Evolutionary conservation across 2,113 vertebrate species (phyloP), one percentile per base, ranked within the genome.

Genomic region (Patagioenas fasciata): DNA sequence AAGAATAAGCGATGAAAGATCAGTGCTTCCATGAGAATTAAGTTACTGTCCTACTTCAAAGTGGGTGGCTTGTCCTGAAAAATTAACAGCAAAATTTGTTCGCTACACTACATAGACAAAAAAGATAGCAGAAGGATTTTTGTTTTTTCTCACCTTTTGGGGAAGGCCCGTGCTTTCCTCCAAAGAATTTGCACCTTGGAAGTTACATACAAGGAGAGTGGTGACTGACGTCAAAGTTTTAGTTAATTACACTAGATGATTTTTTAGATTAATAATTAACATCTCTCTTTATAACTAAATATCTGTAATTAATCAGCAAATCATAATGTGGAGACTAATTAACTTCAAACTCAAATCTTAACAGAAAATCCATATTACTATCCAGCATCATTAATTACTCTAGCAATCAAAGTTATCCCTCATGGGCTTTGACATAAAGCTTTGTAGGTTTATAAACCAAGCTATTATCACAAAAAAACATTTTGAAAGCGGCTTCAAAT

Each of bases 261-360:
- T 99, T 99, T 99, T 99, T 98, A 99, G 98, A 99, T 99, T 99
- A 99, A 99, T 99, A 99, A 99, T 99, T 99, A 99, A 98, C 98
- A 99, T 98, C 98, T 98, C 98, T 98, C 98, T 98, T 98, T 98
- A 98, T 98, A 99, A 98, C 98, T 98, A 98, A 99, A 99, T 99
- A 99, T 99, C 98, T 98, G 98, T 99, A 99, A 99, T 99, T 99
- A 99, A 99, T 99, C 99, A 99, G 99, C 98, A 99, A 99, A 99
- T 99, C 98, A 99, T 99, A 99, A 98, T 96, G 97, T 97, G 98
- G 97, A 98, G 98, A 98, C 98, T 99, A 99, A 99, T 99, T 99
- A 99, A 99, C 98, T 98, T 98, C 98, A 98, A 98, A 98, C 98
- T 99, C 98, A 98, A 98, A 99, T 99, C 98, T 99, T 98, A 98